Percentiles rank a stretch among this genome's conserved stretches.
Evolutionary conservation across 2,797 vertebrate genomes (phyloP).

Genomic region (Gephyroberyx darwinii): DNA sequence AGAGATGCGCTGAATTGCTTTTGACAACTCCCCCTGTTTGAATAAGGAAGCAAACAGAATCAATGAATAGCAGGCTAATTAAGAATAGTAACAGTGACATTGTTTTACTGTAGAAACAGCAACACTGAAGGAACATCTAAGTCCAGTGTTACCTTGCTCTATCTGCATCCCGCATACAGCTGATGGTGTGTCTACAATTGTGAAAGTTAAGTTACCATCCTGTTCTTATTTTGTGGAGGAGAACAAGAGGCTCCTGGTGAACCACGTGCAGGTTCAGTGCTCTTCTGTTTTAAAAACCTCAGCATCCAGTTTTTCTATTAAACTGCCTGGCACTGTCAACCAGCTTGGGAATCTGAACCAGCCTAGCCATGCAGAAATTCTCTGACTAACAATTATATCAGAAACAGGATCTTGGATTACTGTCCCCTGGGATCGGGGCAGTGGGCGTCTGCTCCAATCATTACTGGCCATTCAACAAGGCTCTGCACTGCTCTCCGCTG

Average conservation of each 20-base stretch:
- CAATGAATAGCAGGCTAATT: slow-evolving; percentile 85
- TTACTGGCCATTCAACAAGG: slow-evolving; percentile 88
- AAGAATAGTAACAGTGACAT: slow-evolving; percentile 73
- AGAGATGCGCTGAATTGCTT: slow-evolving; percentile 84
- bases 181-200: slow-evolving; percentile 33
- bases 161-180: slow-evolving; percentile 31
- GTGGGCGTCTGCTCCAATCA: slow-evolving; percentile 88
- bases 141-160: slow-evolving; percentile 10
- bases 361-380: slow-evolving; percentile 88
- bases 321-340: slow-evolving; percentile 89
- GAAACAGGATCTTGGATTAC: slow-evolving; percentile 90
- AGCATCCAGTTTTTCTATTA: slow-evolving; percentile 89
- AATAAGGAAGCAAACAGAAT: slow-evolving; percentile 84
- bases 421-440: slow-evolving; percentile 82
- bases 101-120: slow-evolving; percentile 38
- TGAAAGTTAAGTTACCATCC: slow-evolving; percentile 66
- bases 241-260: slow-evolving; percentile 82
- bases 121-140: slow-evolving; percentile 13
- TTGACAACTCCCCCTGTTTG: slow-evolving; percentile 89
- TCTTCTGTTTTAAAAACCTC: slow-evolving; percentile 85
- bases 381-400: slow-evolving; percentile 93
- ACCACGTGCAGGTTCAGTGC: slow-evolving; percentile 83
- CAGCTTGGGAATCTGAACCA: slow-evolving; percentile 87
- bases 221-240: slow-evolving; percentile 70
- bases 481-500: slow-evolving; percentile 84